These are phyloP conservation scores for Engraulis encrasicolus DNA, from an alignment of 2,113 vertebrate species.

Conservation along the genomic window DNA sequence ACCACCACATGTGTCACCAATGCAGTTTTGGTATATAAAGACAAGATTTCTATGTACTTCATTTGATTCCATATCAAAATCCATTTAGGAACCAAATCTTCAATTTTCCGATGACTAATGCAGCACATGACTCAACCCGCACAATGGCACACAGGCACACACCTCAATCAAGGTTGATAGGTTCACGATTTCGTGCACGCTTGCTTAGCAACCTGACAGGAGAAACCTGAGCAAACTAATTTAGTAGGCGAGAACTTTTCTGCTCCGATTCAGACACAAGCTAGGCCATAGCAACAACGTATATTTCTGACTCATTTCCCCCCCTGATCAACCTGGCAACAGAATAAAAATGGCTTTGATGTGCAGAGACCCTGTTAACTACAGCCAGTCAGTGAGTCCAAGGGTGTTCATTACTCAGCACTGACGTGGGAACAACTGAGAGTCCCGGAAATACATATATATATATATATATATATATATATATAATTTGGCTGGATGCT, in stretches of 20 bases:
- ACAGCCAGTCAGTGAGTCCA: neutral
- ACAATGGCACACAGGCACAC: no score
- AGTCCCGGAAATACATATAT: no score
- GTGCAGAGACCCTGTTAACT: no score
- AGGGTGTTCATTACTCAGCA: neutral
- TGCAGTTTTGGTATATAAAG: no score
- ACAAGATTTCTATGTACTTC: neutral
- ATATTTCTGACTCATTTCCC: no score
- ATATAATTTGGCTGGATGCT: neutral
- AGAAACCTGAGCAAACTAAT: neutral
- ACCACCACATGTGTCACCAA: no score
- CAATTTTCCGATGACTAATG: no score
- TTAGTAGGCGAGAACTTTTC: neutral
- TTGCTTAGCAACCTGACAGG: neutral
- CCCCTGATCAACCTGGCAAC: neutral
- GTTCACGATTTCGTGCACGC: no score
- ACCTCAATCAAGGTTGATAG: no score
- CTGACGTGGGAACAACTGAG: neutral
- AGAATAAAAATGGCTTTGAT: neutral
- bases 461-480: no score
- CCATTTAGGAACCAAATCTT: no score
- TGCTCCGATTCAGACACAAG: neutral
- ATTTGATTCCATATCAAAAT: neutral
- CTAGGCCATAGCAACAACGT: neutral
- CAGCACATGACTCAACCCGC: no score